These are phyloP conservation scores for Myiozetetes cayanensis DNA, from an alignment of 2,113 vertebrate genomes.

Conservation along the genomic window DNA sequence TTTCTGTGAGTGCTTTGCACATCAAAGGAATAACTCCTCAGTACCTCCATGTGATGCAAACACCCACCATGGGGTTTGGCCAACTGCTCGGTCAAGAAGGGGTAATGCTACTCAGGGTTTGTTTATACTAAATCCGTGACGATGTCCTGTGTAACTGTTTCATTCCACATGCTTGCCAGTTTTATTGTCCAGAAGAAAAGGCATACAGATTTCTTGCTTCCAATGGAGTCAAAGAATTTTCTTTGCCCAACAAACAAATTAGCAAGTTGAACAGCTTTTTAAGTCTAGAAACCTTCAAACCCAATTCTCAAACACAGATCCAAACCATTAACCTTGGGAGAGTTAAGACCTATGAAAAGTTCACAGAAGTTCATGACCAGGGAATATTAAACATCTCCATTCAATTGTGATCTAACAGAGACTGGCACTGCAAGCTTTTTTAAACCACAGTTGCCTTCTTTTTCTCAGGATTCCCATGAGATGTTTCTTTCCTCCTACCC, in stretches of 20 bases:
- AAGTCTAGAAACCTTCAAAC: constrained; percentile 11
- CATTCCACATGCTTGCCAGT: background rate
- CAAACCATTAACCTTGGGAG: constrained; percentile 23
- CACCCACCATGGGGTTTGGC: constrained; percentile 43
- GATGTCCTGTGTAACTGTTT: background rate
- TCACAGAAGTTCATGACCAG: constrained; percentile 49
- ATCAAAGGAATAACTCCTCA: constrained; percentile 37
- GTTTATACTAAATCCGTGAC: constrained; percentile 16
- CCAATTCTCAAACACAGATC: background rate
- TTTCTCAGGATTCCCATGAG: constrained; percentile 30
- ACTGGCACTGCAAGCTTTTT: constrained; percentile 39
- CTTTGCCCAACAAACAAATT: background rate
- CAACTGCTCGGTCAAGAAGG: background rate
- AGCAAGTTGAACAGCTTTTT: constrained; percentile 14
- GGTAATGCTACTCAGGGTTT: background rate
- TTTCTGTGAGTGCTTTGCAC: constrained; percentile 32
- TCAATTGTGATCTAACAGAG: constrained; percentile 48
- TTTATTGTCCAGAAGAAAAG: constrained; percentile 30
- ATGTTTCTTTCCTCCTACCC: background rate
- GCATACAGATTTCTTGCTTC: background rate
- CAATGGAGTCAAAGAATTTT: background rate
- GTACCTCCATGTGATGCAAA: constrained; percentile 50
- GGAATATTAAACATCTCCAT: constrained; percentile 39
- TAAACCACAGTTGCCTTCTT: constrained; percentile 36
- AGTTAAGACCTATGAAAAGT: constrained; percentile 31